phyloP scores from a whole-genome alignment of 1,140 invertebrate species.

The Scaptomyza graminum region DNA sequence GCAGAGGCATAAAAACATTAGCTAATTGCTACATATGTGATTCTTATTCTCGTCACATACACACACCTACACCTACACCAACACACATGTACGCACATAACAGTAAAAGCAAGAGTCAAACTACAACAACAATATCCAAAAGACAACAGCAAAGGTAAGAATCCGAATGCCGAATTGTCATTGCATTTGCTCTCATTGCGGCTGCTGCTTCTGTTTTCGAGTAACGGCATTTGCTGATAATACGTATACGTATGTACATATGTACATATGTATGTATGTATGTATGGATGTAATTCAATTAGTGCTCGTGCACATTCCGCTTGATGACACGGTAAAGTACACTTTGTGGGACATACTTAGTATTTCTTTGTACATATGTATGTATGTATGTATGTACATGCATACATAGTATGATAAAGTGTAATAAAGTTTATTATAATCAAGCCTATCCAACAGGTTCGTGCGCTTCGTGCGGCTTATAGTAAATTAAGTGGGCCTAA shows the following conservation, averaged over 20 bases:
- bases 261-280: too few relatives aligned
- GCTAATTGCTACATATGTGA: conserved; percentile 35
- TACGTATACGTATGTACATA: neutral
- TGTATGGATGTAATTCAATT: too few relatives aligned
- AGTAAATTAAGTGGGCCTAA: too few relatives aligned
- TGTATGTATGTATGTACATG: too few relatives aligned
- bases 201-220: neutral
- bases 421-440: too few relatives aligned
- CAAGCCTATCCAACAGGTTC: too few relatives aligned
- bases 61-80: neutral
- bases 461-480: too few relatives aligned
- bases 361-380: too few relatives aligned
- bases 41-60: conserved; percentile 12
- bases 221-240: conserved; percentile 6
- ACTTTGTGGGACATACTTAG: too few relatives aligned
- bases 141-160: neutral
- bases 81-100: neutral
- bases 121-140: neutral
- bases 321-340: too few relatives aligned
- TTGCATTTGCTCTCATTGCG: conserved; percentile 12
- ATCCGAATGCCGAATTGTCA: neutral
- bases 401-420: too few relatives aligned
- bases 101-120: neutral
- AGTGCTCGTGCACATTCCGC: too few relatives aligned
- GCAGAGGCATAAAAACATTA: conserved; percentile 30